phyloP scores from a whole-genome alignment of 2,113 vertebrate species.

The Gallinago jamesoni region DNA sequence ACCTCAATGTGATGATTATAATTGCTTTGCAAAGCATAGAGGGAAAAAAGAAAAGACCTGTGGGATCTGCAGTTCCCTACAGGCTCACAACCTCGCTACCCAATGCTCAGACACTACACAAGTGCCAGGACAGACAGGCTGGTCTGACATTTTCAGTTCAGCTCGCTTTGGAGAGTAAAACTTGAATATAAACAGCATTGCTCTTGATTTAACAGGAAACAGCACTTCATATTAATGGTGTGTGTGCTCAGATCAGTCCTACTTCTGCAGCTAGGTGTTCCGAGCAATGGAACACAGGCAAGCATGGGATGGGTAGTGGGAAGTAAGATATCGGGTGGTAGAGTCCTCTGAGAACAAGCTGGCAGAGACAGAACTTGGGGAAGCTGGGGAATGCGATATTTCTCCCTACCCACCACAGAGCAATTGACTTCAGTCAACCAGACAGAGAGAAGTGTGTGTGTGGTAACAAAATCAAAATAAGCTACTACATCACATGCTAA shows the following conservation, averaged over 20 bases:
- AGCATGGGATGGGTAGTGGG: neutral
- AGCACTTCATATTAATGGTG: neutral
- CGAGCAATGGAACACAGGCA: neutral
- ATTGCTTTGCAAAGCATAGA: neutral
- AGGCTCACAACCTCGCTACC: neutral
- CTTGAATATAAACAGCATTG: neutral
- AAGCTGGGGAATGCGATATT: neutral
- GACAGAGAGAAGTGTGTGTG: neutral
- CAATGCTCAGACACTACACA: neutral
- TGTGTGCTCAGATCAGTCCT: neutral
- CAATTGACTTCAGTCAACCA: neutral
- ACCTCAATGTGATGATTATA: neutral
- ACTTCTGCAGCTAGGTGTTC: neutral
- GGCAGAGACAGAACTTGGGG: neutral
- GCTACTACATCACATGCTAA: neutral
- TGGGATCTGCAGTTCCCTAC: neutral
- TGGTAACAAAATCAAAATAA: neutral
- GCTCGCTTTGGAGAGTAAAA: neutral
- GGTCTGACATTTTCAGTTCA: neutral
- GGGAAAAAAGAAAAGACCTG: neutral
- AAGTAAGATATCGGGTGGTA: neutral
- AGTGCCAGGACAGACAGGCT: neutral
- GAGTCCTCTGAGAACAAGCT: neutral
- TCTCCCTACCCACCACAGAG: neutral
- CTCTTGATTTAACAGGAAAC: neutral